These are phyloP conservation scores for Bombylius major DNA, from an alignment of 2,888 invertebrate species.

Conservation along the genomic window DNA sequence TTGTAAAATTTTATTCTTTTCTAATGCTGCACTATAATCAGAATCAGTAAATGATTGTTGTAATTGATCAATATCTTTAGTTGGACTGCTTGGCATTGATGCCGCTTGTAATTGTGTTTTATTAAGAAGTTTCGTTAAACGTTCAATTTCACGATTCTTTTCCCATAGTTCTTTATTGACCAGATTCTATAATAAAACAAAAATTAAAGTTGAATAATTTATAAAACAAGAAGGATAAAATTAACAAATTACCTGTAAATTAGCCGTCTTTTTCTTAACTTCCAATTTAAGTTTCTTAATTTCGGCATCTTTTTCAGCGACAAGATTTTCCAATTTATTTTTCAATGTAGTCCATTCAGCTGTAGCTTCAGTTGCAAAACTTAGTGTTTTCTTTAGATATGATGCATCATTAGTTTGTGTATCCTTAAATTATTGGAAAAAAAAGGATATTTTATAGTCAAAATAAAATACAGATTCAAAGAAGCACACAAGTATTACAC, in stretches of 20 bases:
- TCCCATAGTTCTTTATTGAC: slow-evolving; percentile 46
- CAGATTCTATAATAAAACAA: slow-evolving; percentile 32
- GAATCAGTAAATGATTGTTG: slow-evolving; percentile 29
- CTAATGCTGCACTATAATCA: slow-evolving; percentile 27
- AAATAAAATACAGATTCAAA: not conserved
- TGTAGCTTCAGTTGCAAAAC: slow-evolving; percentile 22
- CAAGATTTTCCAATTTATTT: slow-evolving; percentile 35
- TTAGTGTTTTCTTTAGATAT: slow-evolving; percentile 21
- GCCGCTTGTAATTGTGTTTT: slow-evolving; percentile 5
- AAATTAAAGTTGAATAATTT: not conserved
- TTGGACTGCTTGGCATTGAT: slow-evolving; percentile 13
- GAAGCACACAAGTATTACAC: not conserved
- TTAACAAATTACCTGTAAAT: slow-evolving; percentile 24
- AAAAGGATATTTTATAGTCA: not conserved
- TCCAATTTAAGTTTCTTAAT: slow-evolving; percentile 41
- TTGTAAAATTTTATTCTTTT: slow-evolving; percentile 30
- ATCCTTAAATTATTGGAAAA: slow-evolving; percentile 1
- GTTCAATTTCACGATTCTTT: slow-evolving; percentile 45
- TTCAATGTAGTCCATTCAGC: slow-evolving; percentile 10
- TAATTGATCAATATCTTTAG: slow-evolving; percentile 18
- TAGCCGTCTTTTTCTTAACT: slow-evolving; percentile 31
- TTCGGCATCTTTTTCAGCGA: slow-evolving; percentile 40
- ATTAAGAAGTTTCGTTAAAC: slow-evolving; percentile 32
- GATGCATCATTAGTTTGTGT: slow-evolving; percentile 13
- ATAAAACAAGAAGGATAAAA: not conserved